These are phyloP conservation scores for Drosophila sordidula DNA, from an alignment of 2,888 invertebrate species.

Conservation along the genomic window DNA sequence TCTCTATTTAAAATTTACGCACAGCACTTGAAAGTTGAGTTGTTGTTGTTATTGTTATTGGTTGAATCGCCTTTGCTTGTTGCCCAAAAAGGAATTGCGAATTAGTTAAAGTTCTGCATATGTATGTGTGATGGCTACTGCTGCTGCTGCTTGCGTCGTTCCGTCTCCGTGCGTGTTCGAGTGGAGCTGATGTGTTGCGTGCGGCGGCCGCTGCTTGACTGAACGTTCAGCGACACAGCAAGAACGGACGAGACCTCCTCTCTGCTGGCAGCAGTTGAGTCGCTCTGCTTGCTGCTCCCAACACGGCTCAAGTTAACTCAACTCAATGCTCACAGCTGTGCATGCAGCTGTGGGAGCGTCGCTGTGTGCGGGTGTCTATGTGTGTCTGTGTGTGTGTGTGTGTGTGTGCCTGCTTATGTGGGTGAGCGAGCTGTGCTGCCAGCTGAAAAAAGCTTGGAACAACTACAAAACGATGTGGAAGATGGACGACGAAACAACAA, in stretches of 20 bases:
- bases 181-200: conserved; percentile 54
- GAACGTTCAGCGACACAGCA: conserved; percentile 20
- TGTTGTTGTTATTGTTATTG: conserved; percentile 27
- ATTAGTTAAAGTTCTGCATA: conserved; percentile 53
- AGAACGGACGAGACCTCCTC: conserved; percentile 24
- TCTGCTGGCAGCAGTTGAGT: conserved; percentile 22
- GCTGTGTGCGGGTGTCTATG: conserved; percentile 17
- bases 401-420: conserved; percentile 20
- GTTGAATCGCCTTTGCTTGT: conserved; percentile 32
- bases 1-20: conserved; percentile 27
- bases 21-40: conserved; percentile 49
- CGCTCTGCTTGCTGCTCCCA: conserved; percentile 16
- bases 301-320: conserved; percentile 21
- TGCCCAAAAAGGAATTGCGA: conserved; percentile 32
- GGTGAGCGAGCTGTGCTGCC: conserved; percentile 47
- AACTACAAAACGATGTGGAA: conserved; percentile 30
- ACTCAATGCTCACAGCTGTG: conserved; percentile 49
- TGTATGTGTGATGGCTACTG: conserved; percentile 31
- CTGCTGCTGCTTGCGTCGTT: conserved; percentile 50
- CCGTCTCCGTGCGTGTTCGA: conserved; percentile 50
- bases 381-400: conserved; percentile 14
- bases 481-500: conserved; percentile 29
- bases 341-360: conserved; percentile 33
- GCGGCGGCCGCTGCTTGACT: conserved; percentile 65
- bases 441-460: conserved; percentile 50